Conservation (phyloP, 2,888 invertebrate species). For the Pammene fasciana region DNA sequence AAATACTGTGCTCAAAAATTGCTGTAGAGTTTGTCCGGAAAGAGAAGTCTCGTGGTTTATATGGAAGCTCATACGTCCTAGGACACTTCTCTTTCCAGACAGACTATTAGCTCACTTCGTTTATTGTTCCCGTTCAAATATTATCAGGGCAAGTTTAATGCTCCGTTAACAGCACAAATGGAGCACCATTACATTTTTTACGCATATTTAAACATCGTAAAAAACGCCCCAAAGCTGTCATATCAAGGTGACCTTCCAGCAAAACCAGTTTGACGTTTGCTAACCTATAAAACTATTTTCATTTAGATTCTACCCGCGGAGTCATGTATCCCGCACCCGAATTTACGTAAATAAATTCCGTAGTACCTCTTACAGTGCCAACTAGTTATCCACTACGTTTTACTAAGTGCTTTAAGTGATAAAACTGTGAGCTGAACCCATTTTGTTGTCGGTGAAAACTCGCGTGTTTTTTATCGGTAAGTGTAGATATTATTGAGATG, state of each 20-base stretch:
- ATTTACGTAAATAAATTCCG: slow-evolving; percentile 60
- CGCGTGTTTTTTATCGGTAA: slow-evolving; percentile 56
- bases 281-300: slow-evolving; percentile 69
- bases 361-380: slow-evolving; percentile 54
- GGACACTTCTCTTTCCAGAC: too few species aligned
- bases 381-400: slow-evolving; percentile 57
- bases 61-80: too few species aligned
- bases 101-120: too few species aligned
- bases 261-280: slow-evolving; percentile 69
- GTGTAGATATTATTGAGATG: slow-evolving; percentile 55
- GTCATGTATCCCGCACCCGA: slow-evolving; percentile 63
- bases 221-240: slow-evolving; percentile 54
- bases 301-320: slow-evolving; percentile 77
- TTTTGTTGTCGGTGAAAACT: slow-evolving; percentile 44
- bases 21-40: too few species aligned
- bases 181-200: too few species aligned
- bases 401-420: slow-evolving; percentile 66
- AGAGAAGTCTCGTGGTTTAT: too few species aligned
- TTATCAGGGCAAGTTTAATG: too few species aligned
- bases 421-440: slow-evolving; percentile 51
- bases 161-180: too few species aligned
- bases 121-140: too few species aligned
- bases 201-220: not conserved
- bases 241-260: slow-evolving; percentile 78
- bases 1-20: too few species aligned